phyloP scores from a whole-genome alignment of 1,140 invertebrate species.

The Stegodyphus mimosarum region DNA sequence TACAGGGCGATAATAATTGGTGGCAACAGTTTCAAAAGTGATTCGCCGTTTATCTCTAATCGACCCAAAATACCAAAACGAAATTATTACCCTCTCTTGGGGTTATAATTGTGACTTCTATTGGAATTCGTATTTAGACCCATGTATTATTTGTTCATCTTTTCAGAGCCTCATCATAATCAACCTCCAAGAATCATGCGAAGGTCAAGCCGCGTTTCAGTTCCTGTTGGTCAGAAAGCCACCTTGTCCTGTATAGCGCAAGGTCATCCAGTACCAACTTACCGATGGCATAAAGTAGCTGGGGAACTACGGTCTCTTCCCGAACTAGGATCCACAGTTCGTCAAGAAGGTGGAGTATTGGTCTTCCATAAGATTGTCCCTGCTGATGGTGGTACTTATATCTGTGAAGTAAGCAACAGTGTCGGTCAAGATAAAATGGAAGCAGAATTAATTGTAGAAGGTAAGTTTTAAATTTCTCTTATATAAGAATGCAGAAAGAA shows the following conservation, averaged over 20 bases:
- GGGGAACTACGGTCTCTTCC: conserved; percentile 24
- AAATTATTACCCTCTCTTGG: too few species aligned
- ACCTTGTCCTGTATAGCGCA: conserved; percentile 82
- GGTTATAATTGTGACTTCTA: too few species aligned
- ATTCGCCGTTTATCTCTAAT: too few species aligned
- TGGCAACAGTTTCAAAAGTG: too few species aligned
- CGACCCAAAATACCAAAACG: too few species aligned
- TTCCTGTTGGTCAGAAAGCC: conserved; percentile 35
- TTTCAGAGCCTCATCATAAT: conserved; percentile 54
- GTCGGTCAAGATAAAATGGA: conserved; percentile 63
- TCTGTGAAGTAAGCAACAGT: conserved; percentile 64
- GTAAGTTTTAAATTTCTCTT: conserved; percentile 32
- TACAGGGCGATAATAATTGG: too few species aligned
- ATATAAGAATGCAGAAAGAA: too few species aligned
- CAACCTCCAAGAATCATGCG: conserved; percentile 60
- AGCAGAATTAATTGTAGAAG: conserved; percentile 63
- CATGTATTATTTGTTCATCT: background rate
- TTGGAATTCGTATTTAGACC: too few species aligned
- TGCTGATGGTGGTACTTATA: conserved; percentile 61
- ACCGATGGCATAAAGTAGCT: conserved; percentile 71
- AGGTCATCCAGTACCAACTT: conserved; percentile 77
- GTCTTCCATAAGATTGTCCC: conserved; percentile 59
- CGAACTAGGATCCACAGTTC: conserved; percentile 20
- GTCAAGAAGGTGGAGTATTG: conserved; percentile 60
- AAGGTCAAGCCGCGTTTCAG: conserved; percentile 17